Base-by-base conservation (phyloP, 2,797 vertebrate genomes). In the Darevskia nairensis region DNA sequence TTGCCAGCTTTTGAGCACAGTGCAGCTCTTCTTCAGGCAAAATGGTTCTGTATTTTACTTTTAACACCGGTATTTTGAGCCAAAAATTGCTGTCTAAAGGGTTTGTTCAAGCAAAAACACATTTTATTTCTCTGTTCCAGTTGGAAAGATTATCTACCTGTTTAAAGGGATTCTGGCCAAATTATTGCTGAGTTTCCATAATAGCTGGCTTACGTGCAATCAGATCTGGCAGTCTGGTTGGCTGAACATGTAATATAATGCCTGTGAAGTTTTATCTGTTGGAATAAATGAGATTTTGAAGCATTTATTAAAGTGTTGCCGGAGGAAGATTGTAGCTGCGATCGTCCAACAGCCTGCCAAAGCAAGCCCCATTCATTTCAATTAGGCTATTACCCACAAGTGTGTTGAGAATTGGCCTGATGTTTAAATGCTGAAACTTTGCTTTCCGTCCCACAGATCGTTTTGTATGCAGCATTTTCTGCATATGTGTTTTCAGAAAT, bases 201-300 rank as follows among this genome's bases (percentile, higher is more conserved):
- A 23, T 74, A 76, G 71, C 75, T 87, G 61, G 32, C 88, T 91
- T 85, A 89, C 69, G 29, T 82, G 71, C 88, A 87, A 80, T 55
- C 84, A 72, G 1, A 82, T 8, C 4, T 11, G n/a, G 78, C 19
- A 61, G 39, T 89, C 0, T 35, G 86, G 84, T 76, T 13, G 5
- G 76, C 89, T 92, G 23, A 59, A 1, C 41, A 10, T 85, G 35
- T 69, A 50, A 86, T 68, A 83, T 84, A 32, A 17, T 88, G 10
- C 74, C 29, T 55, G n/a, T 41, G 59, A 89, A 90, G 15, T 0
- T 0, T 85, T 74, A 68, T 84, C 79, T 89, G 78, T 82, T 44
- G 15, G 35, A 72, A 41, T 87, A 87, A 90, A 88, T 68, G 39
- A 75, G 82, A 82, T 79, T 82, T 44, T 72, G 55, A 89, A 66